Percentiles rank a stretch among this genome's conserved stretches.
These are phyloP conservation scores for Brachionichthys hirsutus DNA, from an alignment of 2,113 vertebrate species.

Conservation along the genomic window DNA sequence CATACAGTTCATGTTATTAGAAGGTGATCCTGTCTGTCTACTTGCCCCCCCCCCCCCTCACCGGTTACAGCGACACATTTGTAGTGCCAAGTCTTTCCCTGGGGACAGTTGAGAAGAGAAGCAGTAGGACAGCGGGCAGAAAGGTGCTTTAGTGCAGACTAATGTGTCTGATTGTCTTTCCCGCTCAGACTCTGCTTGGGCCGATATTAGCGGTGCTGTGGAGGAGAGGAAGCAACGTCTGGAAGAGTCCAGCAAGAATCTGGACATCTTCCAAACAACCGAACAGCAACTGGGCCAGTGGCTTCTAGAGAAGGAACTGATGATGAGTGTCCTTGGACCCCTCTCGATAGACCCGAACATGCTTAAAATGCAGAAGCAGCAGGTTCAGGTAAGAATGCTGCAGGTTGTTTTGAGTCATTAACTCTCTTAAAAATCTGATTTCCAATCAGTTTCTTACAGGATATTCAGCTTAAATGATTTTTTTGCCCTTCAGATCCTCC, in stretches of 20 bases:
- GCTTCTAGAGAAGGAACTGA: conserved; percentile 95
- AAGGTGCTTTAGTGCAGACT: conserved; percentile 60
- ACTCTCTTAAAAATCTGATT: background rate
- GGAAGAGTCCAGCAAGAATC: conserved; percentile 90
- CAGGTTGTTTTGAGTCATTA: background rate
- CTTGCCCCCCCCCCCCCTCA: conserved; percentile 5
- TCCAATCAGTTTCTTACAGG: background rate
- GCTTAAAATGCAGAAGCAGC: conserved; percentile 95
- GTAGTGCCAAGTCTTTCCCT: conserved; percentile 30
- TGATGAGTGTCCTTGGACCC: conserved; percentile 94
- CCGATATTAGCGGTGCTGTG: conserved; percentile 83
- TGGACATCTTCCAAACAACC: conserved; percentile 86
- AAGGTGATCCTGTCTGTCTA: too few species aligned
- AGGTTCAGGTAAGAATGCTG: conserved; percentile 87
- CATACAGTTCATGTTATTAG: too few species aligned
- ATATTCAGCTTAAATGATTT: background rate
- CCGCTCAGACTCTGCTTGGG: conserved; percentile 88
- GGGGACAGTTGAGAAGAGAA: conserved; percentile 19
- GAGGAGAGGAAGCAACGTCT: conserved; percentile 89
- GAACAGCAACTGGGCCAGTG: conserved; percentile 92
- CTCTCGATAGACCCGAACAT: conserved; percentile 95
- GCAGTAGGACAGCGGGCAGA: conserved; percentile 25
- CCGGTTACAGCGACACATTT: conserved; percentile 47
- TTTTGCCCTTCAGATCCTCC: conserved; percentile 83
- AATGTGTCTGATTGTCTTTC: conserved; percentile 42